These are phyloP conservation scores for Sinohyriopsis cumingii DNA, from an alignment of 2,888 invertebrate species.

Conservation along the genomic window DNA sequence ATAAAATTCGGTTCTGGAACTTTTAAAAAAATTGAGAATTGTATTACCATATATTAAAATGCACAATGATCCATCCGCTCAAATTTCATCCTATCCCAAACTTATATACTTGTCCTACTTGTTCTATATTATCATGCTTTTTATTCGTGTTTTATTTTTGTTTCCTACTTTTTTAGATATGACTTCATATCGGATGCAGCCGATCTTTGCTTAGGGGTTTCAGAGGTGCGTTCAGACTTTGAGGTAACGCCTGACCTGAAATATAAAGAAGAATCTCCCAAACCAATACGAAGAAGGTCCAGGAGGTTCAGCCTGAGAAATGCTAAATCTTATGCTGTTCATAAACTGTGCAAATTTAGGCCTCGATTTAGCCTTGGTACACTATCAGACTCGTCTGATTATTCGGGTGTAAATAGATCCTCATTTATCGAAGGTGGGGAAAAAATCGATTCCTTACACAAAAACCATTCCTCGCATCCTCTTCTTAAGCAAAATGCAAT, in stretches of 20 bases:
- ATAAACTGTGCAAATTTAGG: slow-evolving; percentile 32
- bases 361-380: slow-evolving; percentile 32
- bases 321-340: slow-evolving; percentile 28
- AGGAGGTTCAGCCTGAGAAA: slow-evolving; percentile 28
- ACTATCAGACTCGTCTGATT: slow-evolving; percentile 22
- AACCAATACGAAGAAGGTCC: slow-evolving; percentile 12
- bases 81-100: too few relatives aligned
- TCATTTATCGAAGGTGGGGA: slow-evolving; percentile 13
- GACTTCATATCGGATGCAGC: slow-evolving; percentile 53
- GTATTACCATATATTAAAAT: too few relatives aligned
- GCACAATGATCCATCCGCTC: too few relatives aligned
- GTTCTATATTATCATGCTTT: too few relatives aligned
- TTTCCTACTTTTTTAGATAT: slow-evolving; percentile 29
- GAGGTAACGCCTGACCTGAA: neutral
- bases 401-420: slow-evolving; percentile 17
- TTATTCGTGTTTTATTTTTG: too few relatives aligned
- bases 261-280: slow-evolving; percentile 2
- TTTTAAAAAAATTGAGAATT: too few relatives aligned
- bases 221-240: slow-evolving; percentile 38
- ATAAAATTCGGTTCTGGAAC: too few relatives aligned
- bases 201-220: slow-evolving; percentile 39
- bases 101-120: too few relatives aligned
- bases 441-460: neutral
- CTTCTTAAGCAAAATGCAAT: slow-evolving; percentile 29
- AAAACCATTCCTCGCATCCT: slow-evolving; percentile 25